Conservation (phyloP, 2,113 vertebrate genomes). For the Rhabdomys dilectus region DNA sequence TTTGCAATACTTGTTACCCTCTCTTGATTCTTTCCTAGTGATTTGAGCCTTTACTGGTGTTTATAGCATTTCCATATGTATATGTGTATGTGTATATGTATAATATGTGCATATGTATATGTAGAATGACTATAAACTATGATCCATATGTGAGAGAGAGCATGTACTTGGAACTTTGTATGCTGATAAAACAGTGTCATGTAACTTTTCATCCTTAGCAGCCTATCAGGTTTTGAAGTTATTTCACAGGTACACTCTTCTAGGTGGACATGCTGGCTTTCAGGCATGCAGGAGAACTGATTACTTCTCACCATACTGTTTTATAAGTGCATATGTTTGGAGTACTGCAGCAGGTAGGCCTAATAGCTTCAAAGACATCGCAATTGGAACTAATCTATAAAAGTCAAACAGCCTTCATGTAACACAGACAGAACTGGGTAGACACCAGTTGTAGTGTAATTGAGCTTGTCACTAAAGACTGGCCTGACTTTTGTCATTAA, state of each 20-base stretch:
- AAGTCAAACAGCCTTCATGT: not conserved
- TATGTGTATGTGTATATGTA: too few relatives aligned
- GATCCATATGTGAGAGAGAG: not conserved
- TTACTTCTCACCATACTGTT: not conserved
- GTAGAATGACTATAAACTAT: too few relatives aligned
- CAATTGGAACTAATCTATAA: not conserved
- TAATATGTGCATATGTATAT: too few relatives aligned
- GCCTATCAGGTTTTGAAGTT: not conserved
- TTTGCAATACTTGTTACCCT: not conserved
- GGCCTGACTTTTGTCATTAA: slow-evolving; percentile 19
- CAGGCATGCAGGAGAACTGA: not conserved
- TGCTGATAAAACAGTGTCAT: not conserved
- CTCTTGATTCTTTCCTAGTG: not conserved
- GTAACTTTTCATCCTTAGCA: slow-evolving; percentile 12
- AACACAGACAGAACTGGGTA: not conserved
- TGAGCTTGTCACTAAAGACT: not conserved
- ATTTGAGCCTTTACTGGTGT: not conserved
- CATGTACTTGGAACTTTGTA: not conserved
- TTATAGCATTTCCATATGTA: not conserved
- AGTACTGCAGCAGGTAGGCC: not conserved
- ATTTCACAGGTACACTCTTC: not conserved
- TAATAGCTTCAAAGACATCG: not conserved
- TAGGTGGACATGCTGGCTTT: not conserved
- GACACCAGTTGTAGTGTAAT: slow-evolving; percentile 6
- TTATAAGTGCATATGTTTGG: not conserved